Evolutionary conservation across 2,113 vertebrate species (phyloP).

Genomic region (Dermatemys mawii): DNA sequence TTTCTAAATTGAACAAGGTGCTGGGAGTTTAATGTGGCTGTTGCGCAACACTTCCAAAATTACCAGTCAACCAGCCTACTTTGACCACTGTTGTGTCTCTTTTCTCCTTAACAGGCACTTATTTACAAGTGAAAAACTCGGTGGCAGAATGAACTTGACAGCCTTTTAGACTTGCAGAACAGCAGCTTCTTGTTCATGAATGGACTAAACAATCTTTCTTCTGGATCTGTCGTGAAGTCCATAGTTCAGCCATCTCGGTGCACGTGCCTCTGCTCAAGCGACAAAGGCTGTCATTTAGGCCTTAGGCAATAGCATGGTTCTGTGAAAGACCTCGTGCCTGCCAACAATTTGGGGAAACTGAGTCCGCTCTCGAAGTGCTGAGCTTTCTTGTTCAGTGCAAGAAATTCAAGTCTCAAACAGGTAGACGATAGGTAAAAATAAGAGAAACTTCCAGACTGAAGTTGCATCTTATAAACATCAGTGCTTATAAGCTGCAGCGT

Average conservation of each 20-base stretch:
- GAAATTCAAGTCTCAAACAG: not conserved
- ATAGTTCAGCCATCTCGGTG: not conserved
- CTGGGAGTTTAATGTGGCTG: constrained; percentile 15
- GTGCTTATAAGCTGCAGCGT: not conserved
- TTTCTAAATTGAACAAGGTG: constrained; percentile 3
- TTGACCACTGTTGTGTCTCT: not conserved
- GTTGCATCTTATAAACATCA: not conserved
- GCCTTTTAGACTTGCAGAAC: constrained; percentile 43
- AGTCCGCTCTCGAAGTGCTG: not conserved
- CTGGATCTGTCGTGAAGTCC: constrained; percentile 4
- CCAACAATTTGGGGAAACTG: not conserved
- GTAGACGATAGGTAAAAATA: not conserved
- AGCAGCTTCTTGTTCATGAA: constrained; percentile 52
- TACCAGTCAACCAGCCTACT: not conserved
- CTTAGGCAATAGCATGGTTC: not conserved
- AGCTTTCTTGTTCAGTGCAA: not conserved
- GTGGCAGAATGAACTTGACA: constrained; percentile 26
- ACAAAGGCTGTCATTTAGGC: too few species aligned
- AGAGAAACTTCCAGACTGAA: not conserved
- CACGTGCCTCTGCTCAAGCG: not conserved
- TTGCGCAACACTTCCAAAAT: not conserved
- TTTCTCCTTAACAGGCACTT: constrained; percentile 20
- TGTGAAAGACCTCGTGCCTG: not conserved
- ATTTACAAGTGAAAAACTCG: constrained; percentile 28
- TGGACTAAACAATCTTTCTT: constrained; percentile 50